These are phyloP conservation scores for Paramisgurnus dabryanus DNA, from an alignment of 2,113 vertebrate species.

Conservation along the genomic window DNA sequence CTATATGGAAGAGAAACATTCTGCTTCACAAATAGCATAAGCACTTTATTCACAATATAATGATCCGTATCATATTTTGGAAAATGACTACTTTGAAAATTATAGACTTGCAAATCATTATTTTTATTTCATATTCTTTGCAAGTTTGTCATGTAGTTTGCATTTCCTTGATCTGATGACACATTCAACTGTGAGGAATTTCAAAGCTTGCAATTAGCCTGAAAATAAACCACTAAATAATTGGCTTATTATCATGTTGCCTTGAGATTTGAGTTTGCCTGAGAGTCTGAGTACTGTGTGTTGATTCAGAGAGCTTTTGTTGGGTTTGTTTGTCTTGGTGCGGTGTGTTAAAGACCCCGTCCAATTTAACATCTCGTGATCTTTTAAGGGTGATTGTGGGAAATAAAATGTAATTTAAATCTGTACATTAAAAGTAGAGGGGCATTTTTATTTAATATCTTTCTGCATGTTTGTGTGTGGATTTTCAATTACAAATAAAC, in stretches of 20 bases:
- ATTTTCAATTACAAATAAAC: slow-evolving; percentile 56
- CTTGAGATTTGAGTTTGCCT: slow-evolving; percentile 31
- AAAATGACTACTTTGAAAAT: slow-evolving; percentile 20
- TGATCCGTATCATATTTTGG: neutral
- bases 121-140: slow-evolving; percentile 22
- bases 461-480: slow-evolving; percentile 26
- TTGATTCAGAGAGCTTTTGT: slow-evolving; percentile 8
- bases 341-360: slow-evolving; percentile 36
- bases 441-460: neutral
- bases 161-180: slow-evolving; percentile 16
- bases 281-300: slow-evolving; percentile 28
- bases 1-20: neutral
- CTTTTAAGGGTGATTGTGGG: slow-evolving; percentile 48
- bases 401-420: slow-evolving; percentile 35
- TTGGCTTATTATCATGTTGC: slow-evolving; percentile 40
- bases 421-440: too few species aligned
- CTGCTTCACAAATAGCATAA: neutral
- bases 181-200: slow-evolving; percentile 10
- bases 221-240: slow-evolving; percentile 38
- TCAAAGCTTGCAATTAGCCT: slow-evolving; percentile 16
- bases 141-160: slow-evolving; percentile 28
- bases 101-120: neutral
- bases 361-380: slow-evolving; percentile 54
- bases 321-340: slow-evolving; percentile 35
- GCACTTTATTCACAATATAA: neutral